Evolutionary conservation across 2,888 invertebrate species (phyloP).

Genomic region (Trisateles emortualis): DNA sequence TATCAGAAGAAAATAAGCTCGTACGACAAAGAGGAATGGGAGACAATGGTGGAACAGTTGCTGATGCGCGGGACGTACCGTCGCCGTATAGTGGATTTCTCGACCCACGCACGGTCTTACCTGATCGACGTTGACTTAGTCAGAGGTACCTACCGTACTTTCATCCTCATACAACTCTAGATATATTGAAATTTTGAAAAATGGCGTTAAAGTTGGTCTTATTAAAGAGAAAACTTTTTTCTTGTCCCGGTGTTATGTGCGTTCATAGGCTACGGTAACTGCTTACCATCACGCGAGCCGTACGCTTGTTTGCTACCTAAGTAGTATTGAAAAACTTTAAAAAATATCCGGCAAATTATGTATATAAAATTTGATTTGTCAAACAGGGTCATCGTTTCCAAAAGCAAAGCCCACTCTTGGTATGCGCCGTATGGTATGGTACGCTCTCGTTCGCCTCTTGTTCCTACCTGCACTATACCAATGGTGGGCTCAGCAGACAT

Average conservation of each 20-base stretch:
- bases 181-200: not conserved
- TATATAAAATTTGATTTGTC: conserved; percentile 5
- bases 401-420: conserved; percentile 98
- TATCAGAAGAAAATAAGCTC: conserved; percentile 98
- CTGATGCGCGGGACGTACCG: conserved; percentile 81
- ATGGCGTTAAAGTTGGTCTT: no score
- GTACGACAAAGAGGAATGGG: conserved; percentile 99
- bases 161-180: not conserved
- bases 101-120: conserved; percentile 95
- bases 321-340: no score
- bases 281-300: no score
- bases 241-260: no score
- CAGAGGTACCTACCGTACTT: conserved; percentile 89
- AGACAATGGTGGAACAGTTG: conserved; percentile 95
- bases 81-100: conserved; percentile 92
- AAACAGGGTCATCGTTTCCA: conserved; percentile 96
- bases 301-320: no score
- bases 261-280: no score
- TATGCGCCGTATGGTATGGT: conserved; percentile 93
- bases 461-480: conserved; percentile 94
- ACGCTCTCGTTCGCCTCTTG: conserved; percentile 93
- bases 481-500: conserved; percentile 98
- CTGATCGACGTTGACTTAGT: conserved; percentile 98
- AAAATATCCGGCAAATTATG: no score
- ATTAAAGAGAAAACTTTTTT: no score